A percentile compares a stretch with the other conserved stretches of the same genome.
phyloP scores from a whole-genome alignment of 1,140 invertebrate genomes.

The Xylocopa sonorina region DNA sequence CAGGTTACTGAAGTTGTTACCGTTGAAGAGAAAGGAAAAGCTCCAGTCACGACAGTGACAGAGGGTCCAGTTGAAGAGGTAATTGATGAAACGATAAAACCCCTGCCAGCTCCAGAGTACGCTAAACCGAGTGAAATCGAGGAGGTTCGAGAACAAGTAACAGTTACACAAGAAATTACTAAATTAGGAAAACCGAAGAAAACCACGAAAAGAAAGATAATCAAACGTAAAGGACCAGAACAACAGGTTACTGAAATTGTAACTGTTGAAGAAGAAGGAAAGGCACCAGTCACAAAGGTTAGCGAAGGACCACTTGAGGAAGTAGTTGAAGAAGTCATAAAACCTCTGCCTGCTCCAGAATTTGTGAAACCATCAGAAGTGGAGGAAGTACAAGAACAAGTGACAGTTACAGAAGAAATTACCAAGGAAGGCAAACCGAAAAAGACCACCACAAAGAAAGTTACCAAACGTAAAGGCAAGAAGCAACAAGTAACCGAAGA shows the following conservation, averaged over 20 bases:
- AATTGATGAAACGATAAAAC: conserved; percentile 24
- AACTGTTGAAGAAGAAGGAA: conserved; percentile 54
- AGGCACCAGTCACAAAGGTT: conserved; percentile 31
- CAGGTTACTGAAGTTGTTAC: conserved; percentile 72
- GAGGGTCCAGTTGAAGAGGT: conserved; percentile 54
- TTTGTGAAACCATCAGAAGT: conserved; percentile 55
- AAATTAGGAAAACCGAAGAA: conserved; percentile 77
- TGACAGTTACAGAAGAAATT: conserved; percentile 70
- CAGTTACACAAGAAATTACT: conserved; percentile 70
- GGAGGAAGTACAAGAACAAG: conserved; percentile 74
- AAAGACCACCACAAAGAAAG: conserved; percentile 71
- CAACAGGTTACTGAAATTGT: conserved; percentile 57
- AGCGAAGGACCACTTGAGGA: conserved; percentile 70
- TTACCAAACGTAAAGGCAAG: conserved; percentile 68
- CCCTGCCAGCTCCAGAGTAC: conserved; percentile 40
- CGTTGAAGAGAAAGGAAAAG: conserved; percentile 71
- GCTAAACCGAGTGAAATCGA: conserved; percentile 52
- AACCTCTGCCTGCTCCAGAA: conserved; percentile 45
- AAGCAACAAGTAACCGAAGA: conserved; percentile 80
- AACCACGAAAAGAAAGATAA: conserved; percentile 51
- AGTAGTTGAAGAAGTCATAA: neutral
- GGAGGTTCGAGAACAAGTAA: conserved; percentile 75
- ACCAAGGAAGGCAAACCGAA: conserved; percentile 76
- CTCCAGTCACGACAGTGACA: conserved; percentile 62
- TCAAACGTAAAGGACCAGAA: conserved; percentile 50